Evolutionary conservation across 2,888 invertebrate genomes (phyloP).

Genomic region (Ormyrus thymus): DNA sequence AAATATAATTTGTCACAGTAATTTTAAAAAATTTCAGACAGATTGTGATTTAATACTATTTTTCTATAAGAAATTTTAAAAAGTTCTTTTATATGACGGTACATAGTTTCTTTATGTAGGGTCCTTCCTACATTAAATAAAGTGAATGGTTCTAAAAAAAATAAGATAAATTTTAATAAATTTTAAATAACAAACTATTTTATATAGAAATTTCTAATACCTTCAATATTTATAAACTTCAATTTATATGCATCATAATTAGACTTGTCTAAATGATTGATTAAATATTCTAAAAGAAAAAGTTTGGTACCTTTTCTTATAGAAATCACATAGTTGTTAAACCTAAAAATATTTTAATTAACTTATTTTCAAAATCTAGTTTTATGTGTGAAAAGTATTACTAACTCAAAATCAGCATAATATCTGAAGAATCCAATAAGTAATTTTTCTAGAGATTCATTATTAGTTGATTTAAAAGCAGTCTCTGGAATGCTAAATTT

Average conservation of each 20-base stretch:
- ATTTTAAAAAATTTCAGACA: background rate
- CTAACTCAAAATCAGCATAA: conserved; percentile 89
- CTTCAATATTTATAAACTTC: conserved; percentile 94
- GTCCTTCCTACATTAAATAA: conserved; percentile 1
- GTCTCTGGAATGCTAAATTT: conserved; percentile 73
- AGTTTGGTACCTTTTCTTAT: conserved; percentile 83
- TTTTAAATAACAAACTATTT: too few species aligned
- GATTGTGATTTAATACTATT: too few species aligned
- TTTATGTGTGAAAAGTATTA: conserved; percentile 50
- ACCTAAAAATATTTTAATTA: conserved; percentile 75
- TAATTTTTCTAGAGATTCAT: conserved; percentile 86
- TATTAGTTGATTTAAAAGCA: conserved; percentile 78
- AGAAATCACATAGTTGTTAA: conserved; percentile 86
- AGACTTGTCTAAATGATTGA: conserved; percentile 76
- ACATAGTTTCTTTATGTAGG: background rate
- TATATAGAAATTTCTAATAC: conserved; percentile 68
- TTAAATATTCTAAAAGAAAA: too few species aligned
- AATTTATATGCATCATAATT: conserved; percentile 80
- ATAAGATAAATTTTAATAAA: background rate
- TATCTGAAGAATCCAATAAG: conserved; percentile 90
- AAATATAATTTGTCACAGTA: too few species aligned
- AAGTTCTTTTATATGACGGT: too few species aligned
- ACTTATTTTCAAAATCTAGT: too few species aligned
- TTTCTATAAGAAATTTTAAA: too few species aligned
- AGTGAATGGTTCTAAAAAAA: conserved; percentile 18